Conservation (phyloP, 2,797 vertebrate genomes). For the Uromys caudimaculatus region DNA sequence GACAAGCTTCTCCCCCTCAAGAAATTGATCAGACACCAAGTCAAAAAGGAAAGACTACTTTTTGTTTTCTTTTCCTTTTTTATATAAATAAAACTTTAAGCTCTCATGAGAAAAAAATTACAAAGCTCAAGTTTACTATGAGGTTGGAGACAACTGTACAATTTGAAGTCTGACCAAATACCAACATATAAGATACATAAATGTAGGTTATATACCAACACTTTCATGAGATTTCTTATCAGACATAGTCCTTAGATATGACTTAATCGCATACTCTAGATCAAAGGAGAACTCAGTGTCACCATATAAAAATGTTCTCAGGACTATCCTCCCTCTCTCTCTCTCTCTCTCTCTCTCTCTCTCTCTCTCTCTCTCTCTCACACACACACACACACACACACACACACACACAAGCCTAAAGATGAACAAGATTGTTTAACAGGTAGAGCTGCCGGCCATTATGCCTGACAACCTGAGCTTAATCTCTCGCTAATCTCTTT, state of each 20-base stretch:
- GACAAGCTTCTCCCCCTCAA: neutral
- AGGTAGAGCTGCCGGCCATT: neutral
- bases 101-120: neutral
- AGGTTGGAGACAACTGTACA: conserved; percentile 9
- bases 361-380: no score
- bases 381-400: neutral
- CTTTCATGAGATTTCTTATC: conserved; percentile 31
- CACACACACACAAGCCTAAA: neutral
- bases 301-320: conserved; percentile 22
- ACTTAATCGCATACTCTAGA: neutral
- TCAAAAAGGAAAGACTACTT: neutral
- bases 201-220: neutral
- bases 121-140: conserved; percentile 31
- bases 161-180: neutral
- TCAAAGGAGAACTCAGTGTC: conserved; percentile 29
- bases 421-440: neutral
- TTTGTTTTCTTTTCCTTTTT: neutral
- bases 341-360: neutral
- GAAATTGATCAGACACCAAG: neutral
- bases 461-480: neutral
- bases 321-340: no score
- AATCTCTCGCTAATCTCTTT: no score
- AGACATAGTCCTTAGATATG: conserved; percentile 16
- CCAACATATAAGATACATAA: neutral
- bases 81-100: neutral